Evolutionary conservation across 2,888 invertebrate genomes (phyloP).

Genomic region (Amblyjoppa proteus): DNA sequence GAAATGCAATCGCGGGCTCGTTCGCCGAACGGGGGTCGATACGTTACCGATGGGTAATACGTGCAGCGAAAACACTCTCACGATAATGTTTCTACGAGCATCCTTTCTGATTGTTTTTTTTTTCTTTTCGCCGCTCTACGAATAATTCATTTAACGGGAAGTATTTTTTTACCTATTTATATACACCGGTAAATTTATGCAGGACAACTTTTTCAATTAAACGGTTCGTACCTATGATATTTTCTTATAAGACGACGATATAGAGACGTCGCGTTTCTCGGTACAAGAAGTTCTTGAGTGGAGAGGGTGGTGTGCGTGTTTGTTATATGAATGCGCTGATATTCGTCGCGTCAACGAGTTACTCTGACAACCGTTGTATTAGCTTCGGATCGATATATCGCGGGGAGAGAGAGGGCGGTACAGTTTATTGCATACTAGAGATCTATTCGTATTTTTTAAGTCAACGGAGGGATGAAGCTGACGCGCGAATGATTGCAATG

Average conservation of each 20-base stretch:
- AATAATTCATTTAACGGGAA: slow-evolving; percentile 50
- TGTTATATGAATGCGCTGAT: slow-evolving; percentile 7
- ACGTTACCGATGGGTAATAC: slow-evolving; percentile 21
- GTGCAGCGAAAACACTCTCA: slow-evolving; percentile 31
- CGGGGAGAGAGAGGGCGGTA: neutral
- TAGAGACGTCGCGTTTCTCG: slow-evolving; percentile 36
- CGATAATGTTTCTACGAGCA: slow-evolving; percentile 34
- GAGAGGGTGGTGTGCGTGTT: slow-evolving; percentile 9
- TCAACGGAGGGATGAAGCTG: neutral
- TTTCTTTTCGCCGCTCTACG: slow-evolving; percentile 41
- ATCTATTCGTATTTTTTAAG: slow-evolving; percentile 39
- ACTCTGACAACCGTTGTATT: slow-evolving; percentile 23
- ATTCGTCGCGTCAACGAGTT: slow-evolving; percentile 19
- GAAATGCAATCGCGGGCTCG: slow-evolving; percentile 49
- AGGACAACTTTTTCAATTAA: slow-evolving; percentile 36
- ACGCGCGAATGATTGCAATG: slow-evolving; percentile 24
- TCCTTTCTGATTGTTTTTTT: slow-evolving; percentile 4
- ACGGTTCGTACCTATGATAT: slow-evolving; percentile 48
- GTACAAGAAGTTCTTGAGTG: slow-evolving; percentile 22
- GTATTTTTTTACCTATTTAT: slow-evolving; percentile 60
- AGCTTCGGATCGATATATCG: neutral
- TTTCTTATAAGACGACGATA: slow-evolving; percentile 36
- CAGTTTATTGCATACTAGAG: slow-evolving; percentile 21
- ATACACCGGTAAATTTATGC: slow-evolving; percentile 26
- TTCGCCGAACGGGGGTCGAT: slow-evolving; percentile 44